Evolutionary conservation across 2,797 vertebrate genomes (phyloP), one percentile per base, ranked within the genome.

Genomic region (Ctenopoma multispine): DNA sequence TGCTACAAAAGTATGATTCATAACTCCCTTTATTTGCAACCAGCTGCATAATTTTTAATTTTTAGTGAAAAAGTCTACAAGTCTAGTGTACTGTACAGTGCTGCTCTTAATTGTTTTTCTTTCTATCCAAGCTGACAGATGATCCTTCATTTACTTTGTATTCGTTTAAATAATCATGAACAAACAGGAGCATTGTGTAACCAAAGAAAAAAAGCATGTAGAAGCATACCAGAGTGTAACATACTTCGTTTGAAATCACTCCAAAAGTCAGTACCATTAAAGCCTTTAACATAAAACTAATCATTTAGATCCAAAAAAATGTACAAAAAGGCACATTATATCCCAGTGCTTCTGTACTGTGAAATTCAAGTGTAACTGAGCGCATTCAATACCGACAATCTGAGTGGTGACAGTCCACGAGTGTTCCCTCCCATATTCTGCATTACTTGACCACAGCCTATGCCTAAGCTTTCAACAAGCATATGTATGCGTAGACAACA

Each of bases 261-360:
- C 96, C 95, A 96, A 95, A 97, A 96, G 96, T 98, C 97, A 97
- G 96, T 97, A 98, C 96, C 96, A 95, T 97, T 98, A 99, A 99
- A 98, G 97, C 97, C 96, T 98, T 96, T 96, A 98, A 99, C 96
- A 96, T 96, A 98, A 98, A 98, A 97, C 96, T 98, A 98, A 97
- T 96, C 92, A 92, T 93, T 97, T 96, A 93, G 93, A 97, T 97
- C 96, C 95, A 96, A 91, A 97, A 97, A 96, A 98, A 98, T 97
- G 97, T 99, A 98, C 97, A 99, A 98, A 99, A 99, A 99, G 98
- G 97, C 98, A 99, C 98, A 95, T 97, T 98, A 98, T 97, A 98
- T 97, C 97, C 97, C 97, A 98, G 97, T 99, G 97, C 98, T 99
- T 97, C 98, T 99, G 97, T 99, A 98, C 97, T 98, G 97, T 97